These are phyloP conservation scores for Aradophagus sp. DNA, from an alignment of 1,140 invertebrate species.

Conservation along the genomic window DNA sequence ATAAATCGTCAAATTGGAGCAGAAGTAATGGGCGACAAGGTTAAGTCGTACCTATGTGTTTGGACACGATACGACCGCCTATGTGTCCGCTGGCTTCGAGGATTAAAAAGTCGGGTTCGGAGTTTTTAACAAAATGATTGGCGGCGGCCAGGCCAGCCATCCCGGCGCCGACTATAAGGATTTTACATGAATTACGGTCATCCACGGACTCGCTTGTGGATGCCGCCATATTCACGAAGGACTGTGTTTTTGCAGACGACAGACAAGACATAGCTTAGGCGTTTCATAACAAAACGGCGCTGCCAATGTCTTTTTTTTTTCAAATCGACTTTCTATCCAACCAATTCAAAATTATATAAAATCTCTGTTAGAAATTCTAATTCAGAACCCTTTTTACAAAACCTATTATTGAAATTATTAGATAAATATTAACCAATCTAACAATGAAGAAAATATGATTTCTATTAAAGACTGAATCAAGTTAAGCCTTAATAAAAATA, in stretches of 20 bases:
- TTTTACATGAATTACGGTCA: slow-evolving; percentile 76
- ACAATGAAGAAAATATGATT: no score
- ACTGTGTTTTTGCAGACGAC: slow-evolving; percentile 46
- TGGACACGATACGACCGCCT: slow-evolving; percentile 86
- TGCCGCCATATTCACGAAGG: slow-evolving; percentile 69
- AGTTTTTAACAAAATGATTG: slow-evolving; percentile 87
- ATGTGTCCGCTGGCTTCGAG: slow-evolving; percentile 86
- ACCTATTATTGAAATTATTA: no score
- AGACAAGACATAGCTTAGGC: no score
- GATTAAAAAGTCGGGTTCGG: slow-evolving; percentile 85
- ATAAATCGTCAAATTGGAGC: slow-evolving; percentile 34
- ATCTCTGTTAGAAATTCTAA: no score
- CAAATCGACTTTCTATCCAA: no score
- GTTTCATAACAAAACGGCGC: no score
- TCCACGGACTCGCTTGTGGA: slow-evolving; percentile 65
- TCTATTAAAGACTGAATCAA: no score
- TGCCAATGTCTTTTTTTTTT: no score
- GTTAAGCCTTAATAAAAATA: no score
- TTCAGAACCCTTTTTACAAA: no score
- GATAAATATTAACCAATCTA: no score
- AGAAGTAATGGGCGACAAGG: slow-evolving; percentile 25
- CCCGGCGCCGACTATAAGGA: slow-evolving; percentile 89
- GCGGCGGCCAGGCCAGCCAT: slow-evolving; percentile 90
- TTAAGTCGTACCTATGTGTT: slow-evolving; percentile 80
- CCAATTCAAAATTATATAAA: no score